A percentile compares a stretch with the other conserved stretches of the same genome.
Evolutionary conservation across 2,888 invertebrate genomes (phyloP).

Genomic region (Ferrisia virgata): DNA sequence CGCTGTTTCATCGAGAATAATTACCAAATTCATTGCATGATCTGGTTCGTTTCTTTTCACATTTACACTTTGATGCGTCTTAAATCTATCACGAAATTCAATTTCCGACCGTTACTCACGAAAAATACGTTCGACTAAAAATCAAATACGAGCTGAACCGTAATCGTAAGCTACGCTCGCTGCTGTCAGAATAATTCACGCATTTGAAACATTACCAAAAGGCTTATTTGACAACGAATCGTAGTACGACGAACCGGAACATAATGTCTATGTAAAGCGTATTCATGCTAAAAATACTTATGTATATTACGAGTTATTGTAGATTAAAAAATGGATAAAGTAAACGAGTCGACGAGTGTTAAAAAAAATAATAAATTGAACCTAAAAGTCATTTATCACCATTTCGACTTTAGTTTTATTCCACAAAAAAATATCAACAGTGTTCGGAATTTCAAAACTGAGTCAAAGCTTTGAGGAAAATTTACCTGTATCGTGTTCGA

Average conservation of each 20-base stretch:
- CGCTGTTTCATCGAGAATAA: neutral
- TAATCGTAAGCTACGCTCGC: neutral
- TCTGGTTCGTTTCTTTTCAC: neutral
- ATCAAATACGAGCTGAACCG: too few species aligned
- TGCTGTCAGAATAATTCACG: neutral
- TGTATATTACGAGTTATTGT: neutral
- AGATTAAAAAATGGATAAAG: neutral
- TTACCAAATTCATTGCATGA: neutral
- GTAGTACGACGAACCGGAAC: neutral
- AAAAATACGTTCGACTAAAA: neutral
- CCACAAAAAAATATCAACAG: too few species aligned
- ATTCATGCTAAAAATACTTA: too few species aligned
- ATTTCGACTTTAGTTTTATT: too few species aligned
- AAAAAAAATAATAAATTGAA: too few species aligned
- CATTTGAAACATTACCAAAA: neutral
- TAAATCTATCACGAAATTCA: neutral
- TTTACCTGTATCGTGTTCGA: conserved; percentile 38
- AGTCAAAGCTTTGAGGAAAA: too few species aligned
- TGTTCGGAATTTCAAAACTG: too few species aligned
- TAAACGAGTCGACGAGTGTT: too few species aligned
- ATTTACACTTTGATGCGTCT: neutral
- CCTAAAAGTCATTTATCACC: too few species aligned
- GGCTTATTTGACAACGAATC: neutral
- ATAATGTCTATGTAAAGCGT: neutral
- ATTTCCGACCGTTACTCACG: neutral